These are phyloP conservation scores for Cylas formicarius DNA, from an alignment of 1,140 invertebrate species.

Conservation along the genomic window DNA sequence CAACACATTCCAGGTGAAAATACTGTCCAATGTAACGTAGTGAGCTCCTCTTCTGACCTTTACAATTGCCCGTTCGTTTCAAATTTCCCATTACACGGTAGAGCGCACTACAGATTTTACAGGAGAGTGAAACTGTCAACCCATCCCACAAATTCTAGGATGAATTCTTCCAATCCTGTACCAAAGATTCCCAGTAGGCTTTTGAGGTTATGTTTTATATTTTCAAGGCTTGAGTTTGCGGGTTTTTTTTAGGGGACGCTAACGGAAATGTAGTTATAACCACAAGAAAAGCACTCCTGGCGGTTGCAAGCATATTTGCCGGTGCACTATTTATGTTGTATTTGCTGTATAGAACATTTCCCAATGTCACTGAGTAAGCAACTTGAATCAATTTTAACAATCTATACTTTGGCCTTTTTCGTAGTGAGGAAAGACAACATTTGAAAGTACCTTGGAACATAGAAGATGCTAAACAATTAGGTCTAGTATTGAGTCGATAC, in stretches of 20 bases:
- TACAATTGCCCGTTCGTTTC: conserved; percentile 26
- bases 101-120: conserved; percentile 20
- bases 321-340: conserved; percentile 53
- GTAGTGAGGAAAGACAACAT: conserved; percentile 78
- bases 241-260: no score
- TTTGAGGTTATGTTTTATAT: no score
- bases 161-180: conserved; percentile 45
- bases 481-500: conserved; percentile 82
- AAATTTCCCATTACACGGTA: conserved; percentile 17
- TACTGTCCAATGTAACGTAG: conserved; percentile 29
- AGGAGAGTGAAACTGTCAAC: conserved; percentile 3
- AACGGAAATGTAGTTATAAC: no score
- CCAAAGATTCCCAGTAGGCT: conserved; percentile 71
- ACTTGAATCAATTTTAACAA: conserved; percentile 17
- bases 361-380: conserved; percentile 76
- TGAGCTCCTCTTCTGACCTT: conserved; percentile 31
- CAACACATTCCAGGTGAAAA: conserved; percentile 29
- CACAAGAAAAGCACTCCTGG: conserved; percentile 49
- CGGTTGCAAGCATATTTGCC: conserved; percentile 57
- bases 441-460: conserved; percentile 90
- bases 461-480: conserved; percentile 93
- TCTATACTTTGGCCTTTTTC: conserved; percentile 41
- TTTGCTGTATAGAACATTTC: no score
- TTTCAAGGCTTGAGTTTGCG: no score
- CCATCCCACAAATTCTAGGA: conserved; percentile 15